Evolutionary conservation across 2,888 invertebrate species (phyloP).

Genomic region (Hermaeophaga mercurialis): DNA sequence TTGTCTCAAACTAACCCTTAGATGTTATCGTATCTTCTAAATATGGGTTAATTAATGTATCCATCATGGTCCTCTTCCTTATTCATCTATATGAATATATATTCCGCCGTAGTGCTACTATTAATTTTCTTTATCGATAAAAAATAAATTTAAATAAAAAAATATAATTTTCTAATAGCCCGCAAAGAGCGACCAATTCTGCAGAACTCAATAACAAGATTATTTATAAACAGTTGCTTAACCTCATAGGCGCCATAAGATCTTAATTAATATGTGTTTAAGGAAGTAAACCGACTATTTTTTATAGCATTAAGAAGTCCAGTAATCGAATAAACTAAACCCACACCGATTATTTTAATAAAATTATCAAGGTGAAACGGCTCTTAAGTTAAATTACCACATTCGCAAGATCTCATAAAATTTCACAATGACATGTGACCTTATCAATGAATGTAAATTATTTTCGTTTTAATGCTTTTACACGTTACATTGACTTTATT

Average conservation of each 20-base stretch:
- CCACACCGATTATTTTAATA: conserved; percentile 25
- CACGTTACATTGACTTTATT: too few species aligned
- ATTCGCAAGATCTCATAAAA: conserved; percentile 39
- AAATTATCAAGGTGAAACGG: conserved; percentile 32
- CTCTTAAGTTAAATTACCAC: conserved; percentile 17
- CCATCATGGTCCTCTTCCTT: too few species aligned
- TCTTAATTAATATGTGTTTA: conserved; percentile 30
- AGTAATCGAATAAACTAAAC: conserved; percentile 24
- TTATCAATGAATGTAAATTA: conserved; percentile 37
- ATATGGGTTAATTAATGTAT: too few species aligned
- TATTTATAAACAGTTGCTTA: conserved; percentile 25
- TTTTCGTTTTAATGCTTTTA: conserved; percentile 31
- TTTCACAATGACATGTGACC: conserved; percentile 40
- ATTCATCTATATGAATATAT: too few species aligned
- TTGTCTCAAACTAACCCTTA: too few species aligned
- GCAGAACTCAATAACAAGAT: too few species aligned
- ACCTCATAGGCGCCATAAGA: conserved; percentile 19
- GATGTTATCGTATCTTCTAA: too few species aligned
- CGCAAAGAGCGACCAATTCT: too few species aligned
- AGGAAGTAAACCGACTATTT: conserved; percentile 29
- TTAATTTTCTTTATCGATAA: too few species aligned
- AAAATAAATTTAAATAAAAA: too few species aligned
- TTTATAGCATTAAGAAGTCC: conserved; percentile 16
- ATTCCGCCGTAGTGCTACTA: too few species aligned
- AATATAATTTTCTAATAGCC: too few species aligned